Evolutionary conservation across 2,797 vertebrate species (phyloP), one percentile per base, ranked within the genome.

Genomic region (Hemibagrus guttatus): DNA sequence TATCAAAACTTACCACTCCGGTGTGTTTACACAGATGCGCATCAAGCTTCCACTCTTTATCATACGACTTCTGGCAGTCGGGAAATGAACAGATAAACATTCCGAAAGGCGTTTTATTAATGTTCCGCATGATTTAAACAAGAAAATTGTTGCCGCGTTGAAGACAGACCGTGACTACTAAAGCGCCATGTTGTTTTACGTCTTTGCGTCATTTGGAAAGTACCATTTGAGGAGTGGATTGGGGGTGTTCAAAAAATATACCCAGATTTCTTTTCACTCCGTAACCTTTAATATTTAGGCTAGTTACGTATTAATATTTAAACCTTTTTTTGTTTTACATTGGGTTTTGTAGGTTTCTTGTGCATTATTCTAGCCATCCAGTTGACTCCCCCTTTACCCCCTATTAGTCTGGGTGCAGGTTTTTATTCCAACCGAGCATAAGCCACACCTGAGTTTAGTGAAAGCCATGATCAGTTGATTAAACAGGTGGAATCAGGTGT

Each of bases 11-110:
- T 91, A 97, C 96, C 95, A 95, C 89, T 4, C 98, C 98, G 0
- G 97, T 98, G 94, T 99, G 98, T 84, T 95, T 96, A 90, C 97
- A 97, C 31, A 98, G 85, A 87, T 99, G 98, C 0, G 94, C 96
- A 26, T 97, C 95, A 63, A 99, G 92, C 83, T 96, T 96, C 97
- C 97, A 97, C 81, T 89, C 93, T 88, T 96, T 98, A 93, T 94
- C 97, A 83, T 97, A 99, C 0, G 88, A 72, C 8, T 96, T 96
- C 42, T 90, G 39, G 84, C 98, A 99, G 63, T 82, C 94, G 0
- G 95, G 56, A 13, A 97, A 97, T 0, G 98, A 98, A 89, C 98
- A 99, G 86, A 99, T 95, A 90, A 91, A 99, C 13, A 19, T 85
- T 2, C n/a, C 16, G 23, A 13, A 31, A 7, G 46, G 12, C 13